Conservation (phyloP, 2,797 vertebrate genomes). For the Iguana delicatissima region DNA sequence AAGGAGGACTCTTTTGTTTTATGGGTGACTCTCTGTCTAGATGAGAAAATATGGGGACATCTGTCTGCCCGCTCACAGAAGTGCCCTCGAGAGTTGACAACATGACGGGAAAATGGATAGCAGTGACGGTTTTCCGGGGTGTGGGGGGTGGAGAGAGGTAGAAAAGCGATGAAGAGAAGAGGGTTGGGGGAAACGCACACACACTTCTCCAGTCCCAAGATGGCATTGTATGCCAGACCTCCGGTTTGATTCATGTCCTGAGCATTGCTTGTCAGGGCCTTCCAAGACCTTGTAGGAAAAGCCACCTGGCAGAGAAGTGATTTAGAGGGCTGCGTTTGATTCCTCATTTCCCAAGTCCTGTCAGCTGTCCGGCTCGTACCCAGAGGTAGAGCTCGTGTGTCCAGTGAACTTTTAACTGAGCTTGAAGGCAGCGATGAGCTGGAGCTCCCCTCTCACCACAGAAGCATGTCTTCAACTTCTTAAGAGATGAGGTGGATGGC, state of each 20-base stretch:
- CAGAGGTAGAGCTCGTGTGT: not conserved
- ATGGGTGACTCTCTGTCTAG: constrained; percentile 1
- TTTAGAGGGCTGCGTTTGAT: constrained; percentile 1
- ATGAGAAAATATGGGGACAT: not conserved
- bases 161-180: not conserved
- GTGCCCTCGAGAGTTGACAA: not conserved
- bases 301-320: constrained; percentile 14
- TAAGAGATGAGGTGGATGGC: no score
- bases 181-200: not conserved
- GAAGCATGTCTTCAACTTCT: not conserved
- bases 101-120: constrained; percentile 2
- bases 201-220: not conserved
- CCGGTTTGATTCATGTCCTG: constrained; percentile 54
- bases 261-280: not conserved
- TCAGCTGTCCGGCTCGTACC: not conserved
- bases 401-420: not conserved
- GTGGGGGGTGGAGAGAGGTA: constrained; percentile 7
- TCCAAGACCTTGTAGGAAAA: constrained; percentile 9
- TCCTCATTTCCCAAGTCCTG: constrained; percentile 39
- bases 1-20: not conserved
- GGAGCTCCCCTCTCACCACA: not conserved
- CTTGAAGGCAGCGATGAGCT: not conserved
- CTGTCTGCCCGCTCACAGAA: constrained; percentile 14
- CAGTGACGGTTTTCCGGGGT: no score
- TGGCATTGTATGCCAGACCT: not conserved